Evolutionary conservation across 2,797 vertebrate species (phyloP).

Genomic region (Bradypodion pumilum): DNA sequence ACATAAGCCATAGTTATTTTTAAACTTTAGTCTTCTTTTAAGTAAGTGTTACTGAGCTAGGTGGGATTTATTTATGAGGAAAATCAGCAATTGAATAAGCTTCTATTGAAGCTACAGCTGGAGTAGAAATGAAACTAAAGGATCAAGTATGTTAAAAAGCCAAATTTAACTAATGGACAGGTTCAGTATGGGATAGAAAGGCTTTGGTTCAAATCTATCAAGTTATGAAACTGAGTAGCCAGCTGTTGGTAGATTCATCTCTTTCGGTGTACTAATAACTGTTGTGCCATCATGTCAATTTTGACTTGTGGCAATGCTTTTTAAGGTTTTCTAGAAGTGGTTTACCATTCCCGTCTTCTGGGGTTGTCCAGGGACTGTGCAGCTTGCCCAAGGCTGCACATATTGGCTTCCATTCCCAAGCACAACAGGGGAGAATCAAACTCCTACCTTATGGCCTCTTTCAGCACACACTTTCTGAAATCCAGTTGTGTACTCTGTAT

Average conservation of each 20-base stretch:
- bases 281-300: too few species aligned
- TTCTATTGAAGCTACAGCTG: background rate
- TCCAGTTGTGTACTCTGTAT: too few species aligned
- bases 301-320: too few species aligned
- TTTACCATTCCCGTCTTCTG: too few species aligned
- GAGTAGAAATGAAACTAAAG: background rate
- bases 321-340: too few species aligned
- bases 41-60: background rate
- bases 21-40: background rate
- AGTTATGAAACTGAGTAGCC: background rate
- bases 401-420: too few species aligned
- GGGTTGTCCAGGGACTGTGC: too few species aligned
- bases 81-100: background rate
- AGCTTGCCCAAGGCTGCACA: too few species aligned
- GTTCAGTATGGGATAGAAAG: background rate
- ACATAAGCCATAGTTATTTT: too few species aligned
- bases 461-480: too few species aligned
- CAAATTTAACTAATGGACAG: background rate
- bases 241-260: background rate
- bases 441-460: too few species aligned
- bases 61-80: background rate
- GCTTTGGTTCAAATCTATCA: background rate
- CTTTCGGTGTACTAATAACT: background rate
- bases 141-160: background rate
- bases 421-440: too few species aligned